Conservation (phyloP, 2,113 vertebrate species). For the Isichthys henryi region DNA sequence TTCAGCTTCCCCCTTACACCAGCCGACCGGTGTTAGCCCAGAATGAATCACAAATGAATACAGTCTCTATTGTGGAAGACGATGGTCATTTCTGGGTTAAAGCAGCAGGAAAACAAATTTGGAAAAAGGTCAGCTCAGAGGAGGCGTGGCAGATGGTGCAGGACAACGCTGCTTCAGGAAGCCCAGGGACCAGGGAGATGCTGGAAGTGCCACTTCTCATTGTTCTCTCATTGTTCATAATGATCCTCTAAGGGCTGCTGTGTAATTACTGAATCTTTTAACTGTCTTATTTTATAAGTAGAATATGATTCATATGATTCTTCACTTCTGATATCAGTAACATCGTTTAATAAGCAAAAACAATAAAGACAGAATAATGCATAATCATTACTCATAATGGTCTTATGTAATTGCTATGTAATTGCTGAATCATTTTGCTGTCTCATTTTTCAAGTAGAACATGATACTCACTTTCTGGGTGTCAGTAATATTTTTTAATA, state of each 20-base stretch:
- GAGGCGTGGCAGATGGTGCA: background rate
- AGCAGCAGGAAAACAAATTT: constrained; percentile 54
- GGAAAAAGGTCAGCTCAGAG: constrained; percentile 39
- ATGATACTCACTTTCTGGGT: background rate
- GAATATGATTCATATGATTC: background rate
- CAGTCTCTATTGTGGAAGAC: constrained; percentile 68
- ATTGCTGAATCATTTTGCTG: background rate
- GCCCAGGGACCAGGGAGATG: background rate
- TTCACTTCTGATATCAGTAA: background rate
- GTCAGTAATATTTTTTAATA: background rate
- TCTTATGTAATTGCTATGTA: background rate
- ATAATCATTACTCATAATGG: background rate
- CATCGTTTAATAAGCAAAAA: background rate
- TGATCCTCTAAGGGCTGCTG: background rate
- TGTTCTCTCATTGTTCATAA: background rate
- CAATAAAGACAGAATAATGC: background rate
- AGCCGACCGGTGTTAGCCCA: constrained; percentile 54
- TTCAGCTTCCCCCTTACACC: constrained; percentile 73
- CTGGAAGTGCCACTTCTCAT: background rate
- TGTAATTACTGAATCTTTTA: background rate
- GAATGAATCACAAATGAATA: constrained; percentile 49
- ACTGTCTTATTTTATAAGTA: background rate
- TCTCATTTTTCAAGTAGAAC: background rate
- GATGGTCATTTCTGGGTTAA: constrained; percentile 65
- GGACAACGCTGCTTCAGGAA: background rate